A percentile compares a stretch with the other conserved stretches of the same genome.
These are phyloP conservation scores for Lepus townsendii DNA, from an alignment of 2,797 vertebrate species.

Conservation along the genomic window DNA sequence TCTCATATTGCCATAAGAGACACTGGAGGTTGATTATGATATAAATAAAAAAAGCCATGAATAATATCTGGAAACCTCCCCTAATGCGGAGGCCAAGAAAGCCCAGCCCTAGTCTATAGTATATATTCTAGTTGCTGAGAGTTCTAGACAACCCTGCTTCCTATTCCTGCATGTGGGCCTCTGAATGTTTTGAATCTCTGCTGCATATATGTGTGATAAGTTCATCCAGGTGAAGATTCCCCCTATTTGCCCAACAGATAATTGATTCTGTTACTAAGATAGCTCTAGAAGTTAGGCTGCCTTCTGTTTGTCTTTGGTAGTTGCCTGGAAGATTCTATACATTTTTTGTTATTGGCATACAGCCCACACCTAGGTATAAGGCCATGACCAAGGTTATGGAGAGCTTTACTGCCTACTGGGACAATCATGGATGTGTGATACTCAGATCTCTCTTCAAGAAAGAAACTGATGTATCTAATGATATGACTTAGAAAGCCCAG, in stretches of 20 bases:
- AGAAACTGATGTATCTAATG: not conserved
- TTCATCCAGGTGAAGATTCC: not conserved
- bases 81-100: not conserved
- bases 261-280: not conserved
- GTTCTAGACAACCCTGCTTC: not conserved
- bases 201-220: not conserved
- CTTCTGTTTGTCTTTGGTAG: not conserved
- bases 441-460: not conserved
- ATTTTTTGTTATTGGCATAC: not conserved
- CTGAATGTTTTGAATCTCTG: not conserved
- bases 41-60: not conserved
- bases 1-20: not conserved
- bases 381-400: not conserved
- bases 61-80: not conserved
- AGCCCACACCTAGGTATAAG: not conserved
- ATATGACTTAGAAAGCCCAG: not conserved
- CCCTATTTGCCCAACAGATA: not conserved
- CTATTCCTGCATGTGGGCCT: not conserved
- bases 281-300: not conserved
- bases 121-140: not conserved
- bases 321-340: not conserved
- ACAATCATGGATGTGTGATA: not conserved
- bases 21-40: not conserved
- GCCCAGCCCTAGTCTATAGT: not conserved
- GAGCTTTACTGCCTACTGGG: not conserved